phyloP scores from a whole-genome alignment of 2,888 invertebrate genomes.

The Crematogaster levior region DNA sequence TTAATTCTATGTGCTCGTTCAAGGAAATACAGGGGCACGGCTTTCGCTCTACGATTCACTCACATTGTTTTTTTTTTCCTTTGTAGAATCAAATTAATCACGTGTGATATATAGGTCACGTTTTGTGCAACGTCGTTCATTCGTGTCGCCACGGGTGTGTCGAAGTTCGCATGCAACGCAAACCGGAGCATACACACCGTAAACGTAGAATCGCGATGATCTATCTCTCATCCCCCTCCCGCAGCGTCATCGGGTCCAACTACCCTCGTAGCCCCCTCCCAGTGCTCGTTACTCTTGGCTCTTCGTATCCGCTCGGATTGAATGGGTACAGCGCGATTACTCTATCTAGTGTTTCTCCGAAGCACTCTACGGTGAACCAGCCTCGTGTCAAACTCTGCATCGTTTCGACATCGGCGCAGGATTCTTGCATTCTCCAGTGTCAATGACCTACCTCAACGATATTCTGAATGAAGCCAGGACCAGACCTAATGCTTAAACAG shows the following conservation, averaged over 20 bases:
- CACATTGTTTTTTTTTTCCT: neutral
- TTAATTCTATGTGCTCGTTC: neutral
- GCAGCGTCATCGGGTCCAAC: constrained; percentile 57
- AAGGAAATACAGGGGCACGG: constrained; percentile 15
- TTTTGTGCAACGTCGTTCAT: constrained; percentile 35
- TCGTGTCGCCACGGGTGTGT: constrained; percentile 57
- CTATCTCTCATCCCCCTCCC: constrained; percentile 63
- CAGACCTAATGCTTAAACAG: neutral
- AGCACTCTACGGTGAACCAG: constrained; percentile 59
- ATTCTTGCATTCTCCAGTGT: constrained; percentile 8
- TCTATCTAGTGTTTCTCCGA: constrained; percentile 65
- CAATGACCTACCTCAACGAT: constrained; percentile 21
- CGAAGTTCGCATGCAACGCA: constrained; percentile 29
- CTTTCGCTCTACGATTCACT: neutral
- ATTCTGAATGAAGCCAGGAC: neutral
- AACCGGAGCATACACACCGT: constrained; percentile 33
- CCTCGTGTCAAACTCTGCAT: constrained; percentile 23
- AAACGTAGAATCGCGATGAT: constrained; percentile 64
- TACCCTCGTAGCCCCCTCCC: constrained; percentile 62
- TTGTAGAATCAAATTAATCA: constrained; percentile 22
- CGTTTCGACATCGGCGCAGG: neutral
- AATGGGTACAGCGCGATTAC: constrained; percentile 70
- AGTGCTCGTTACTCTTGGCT: constrained; percentile 61
- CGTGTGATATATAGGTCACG: neutral
- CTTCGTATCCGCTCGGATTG: constrained; percentile 73